These are phyloP conservation scores for Andrena hattorfiana DNA, from an alignment of 2,888 invertebrate species.

Conservation along the genomic window DNA sequence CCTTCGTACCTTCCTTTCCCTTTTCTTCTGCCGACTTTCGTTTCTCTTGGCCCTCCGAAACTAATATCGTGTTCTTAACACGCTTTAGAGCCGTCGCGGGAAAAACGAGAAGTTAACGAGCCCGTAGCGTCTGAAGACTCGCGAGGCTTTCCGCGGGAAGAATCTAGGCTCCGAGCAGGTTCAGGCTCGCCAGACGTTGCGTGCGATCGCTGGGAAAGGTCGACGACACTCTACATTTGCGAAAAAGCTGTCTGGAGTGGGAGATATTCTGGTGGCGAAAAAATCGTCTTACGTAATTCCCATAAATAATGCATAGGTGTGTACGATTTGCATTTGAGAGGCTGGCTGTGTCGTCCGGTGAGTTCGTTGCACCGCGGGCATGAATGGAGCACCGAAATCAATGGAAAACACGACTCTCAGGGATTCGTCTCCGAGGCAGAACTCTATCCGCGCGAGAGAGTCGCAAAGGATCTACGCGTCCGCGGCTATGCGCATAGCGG, in stretches of 20 bases:
- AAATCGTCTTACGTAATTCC: constrained; percentile 62
- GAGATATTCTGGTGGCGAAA: constrained; percentile 32
- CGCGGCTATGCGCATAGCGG: background rate
- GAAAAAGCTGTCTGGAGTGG: constrained; percentile 3
- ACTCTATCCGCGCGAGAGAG: background rate
- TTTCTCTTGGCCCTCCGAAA: background rate
- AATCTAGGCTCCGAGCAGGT: background rate
- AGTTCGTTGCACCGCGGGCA: constrained; percentile 61
- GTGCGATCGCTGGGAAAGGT: constrained; percentile 31
- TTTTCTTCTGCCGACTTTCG: too few relatives aligned
- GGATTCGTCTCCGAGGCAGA: too few relatives aligned
- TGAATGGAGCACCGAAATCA: constrained; percentile 59
- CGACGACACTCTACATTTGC: constrained; percentile 35
- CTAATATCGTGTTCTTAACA: too few relatives aligned
- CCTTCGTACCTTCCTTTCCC: constrained; percentile 16
- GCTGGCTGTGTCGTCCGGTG: constrained; percentile 39
- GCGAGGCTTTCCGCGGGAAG: background rate
- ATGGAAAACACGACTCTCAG: constrained; percentile 30
- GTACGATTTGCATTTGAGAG: constrained; percentile 65
- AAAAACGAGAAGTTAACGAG: background rate
- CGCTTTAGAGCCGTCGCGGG: constrained; percentile 12
- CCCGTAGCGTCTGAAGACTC: background rate
- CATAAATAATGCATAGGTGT: constrained; percentile 65
- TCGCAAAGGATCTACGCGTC: background rate
- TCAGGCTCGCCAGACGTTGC: background rate